These are phyloP conservation scores for Tapirus indicus DNA, from an alignment of 2,797 vertebrate species.

Conservation along the genomic window DNA sequence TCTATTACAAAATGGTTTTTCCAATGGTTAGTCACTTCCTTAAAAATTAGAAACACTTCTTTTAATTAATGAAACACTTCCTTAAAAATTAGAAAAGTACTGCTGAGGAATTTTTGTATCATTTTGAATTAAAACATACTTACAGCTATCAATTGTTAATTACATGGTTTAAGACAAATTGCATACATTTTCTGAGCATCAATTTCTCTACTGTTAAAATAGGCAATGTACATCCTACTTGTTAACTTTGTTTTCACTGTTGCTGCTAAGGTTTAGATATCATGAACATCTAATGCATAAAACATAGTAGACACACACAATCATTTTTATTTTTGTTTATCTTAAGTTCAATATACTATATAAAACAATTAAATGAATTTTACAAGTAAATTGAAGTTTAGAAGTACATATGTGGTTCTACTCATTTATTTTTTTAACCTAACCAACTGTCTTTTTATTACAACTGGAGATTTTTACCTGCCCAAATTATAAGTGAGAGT, in stretches of 20 bases:
- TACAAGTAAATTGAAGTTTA: not conserved
- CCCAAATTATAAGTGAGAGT: not conserved
- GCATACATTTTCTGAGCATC: not conserved
- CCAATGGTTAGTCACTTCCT: not conserved
- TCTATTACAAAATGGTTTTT: not conserved
- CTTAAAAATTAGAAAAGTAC: not conserved
- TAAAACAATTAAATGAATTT: constrained; percentile 14
- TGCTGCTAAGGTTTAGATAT: not conserved
- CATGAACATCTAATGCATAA: not conserved
- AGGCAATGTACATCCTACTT: not conserved
- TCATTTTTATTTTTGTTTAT: not conserved
- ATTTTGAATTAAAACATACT: not conserved
- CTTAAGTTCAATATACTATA: not conserved
- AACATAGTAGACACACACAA: not conserved
- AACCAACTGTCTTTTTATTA: not conserved
- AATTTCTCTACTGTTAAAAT: not conserved
- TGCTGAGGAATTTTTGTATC: not conserved
- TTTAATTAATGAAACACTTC: not conserved
- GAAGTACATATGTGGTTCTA: not conserved
- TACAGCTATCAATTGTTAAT: not conserved
- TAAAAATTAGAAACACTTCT: not conserved
- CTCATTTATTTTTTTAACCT: not conserved
- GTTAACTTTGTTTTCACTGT: not conserved
- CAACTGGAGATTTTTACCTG: not conserved
- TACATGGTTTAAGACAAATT: not conserved